Evolutionary conservation across 2,797 vertebrate genomes (phyloP).

Genomic region (Mus minutoides): DNA sequence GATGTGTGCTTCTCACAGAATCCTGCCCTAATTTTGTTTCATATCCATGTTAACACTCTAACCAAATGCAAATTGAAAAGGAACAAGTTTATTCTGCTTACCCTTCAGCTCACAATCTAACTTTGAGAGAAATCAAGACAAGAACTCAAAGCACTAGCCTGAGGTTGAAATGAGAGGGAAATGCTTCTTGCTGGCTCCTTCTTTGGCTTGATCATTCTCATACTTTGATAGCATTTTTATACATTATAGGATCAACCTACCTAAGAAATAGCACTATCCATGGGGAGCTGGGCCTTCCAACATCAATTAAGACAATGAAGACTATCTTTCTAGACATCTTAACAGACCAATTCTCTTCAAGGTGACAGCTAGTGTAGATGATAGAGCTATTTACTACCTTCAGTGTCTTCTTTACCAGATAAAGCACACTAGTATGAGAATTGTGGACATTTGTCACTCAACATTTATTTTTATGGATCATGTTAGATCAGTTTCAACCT

Average conservation of each 20-base stretch:
- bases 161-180: neutral
- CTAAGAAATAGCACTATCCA: no score
- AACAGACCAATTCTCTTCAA: neutral
- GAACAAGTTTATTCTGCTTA: neutral
- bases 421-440: neutral
- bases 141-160: neutral
- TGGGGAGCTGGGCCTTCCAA: neutral
- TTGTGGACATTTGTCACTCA: neutral
- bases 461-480: neutral
- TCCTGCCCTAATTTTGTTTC: neutral
- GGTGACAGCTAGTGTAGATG: neutral
- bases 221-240: neutral
- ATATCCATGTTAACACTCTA: neutral
- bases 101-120: neutral
- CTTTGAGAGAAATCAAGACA: neutral
- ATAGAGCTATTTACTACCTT: neutral
- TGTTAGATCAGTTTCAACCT: neutral
- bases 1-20: accelerated
- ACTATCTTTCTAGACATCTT: neutral
- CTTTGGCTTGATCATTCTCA: neutral
- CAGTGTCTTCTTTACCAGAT: neutral
- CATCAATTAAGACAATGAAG: neutral
- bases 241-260: neutral
- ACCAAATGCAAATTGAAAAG: neutral
- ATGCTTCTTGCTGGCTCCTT: neutral